A percentile compares a stretch with the other conserved stretches of the same genome.
Conservation (phyloP, 2,888 invertebrate species). For the Sipunculus nudus region DNA sequence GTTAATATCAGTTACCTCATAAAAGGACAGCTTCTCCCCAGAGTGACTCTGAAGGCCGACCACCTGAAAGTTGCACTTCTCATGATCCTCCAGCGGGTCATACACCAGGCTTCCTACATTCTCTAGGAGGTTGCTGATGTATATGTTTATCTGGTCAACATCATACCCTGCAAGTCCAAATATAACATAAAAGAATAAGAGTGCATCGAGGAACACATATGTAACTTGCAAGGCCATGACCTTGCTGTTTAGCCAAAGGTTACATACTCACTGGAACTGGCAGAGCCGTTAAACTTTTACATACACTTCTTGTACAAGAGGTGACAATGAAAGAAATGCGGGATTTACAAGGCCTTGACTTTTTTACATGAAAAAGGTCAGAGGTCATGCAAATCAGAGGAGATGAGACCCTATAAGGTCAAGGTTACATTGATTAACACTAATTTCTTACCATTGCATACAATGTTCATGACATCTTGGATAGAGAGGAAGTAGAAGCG, state of each 20-base stretch:
- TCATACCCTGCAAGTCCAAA: conserved; percentile 54
- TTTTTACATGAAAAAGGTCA: no score
- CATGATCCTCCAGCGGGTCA: conserved; percentile 54
- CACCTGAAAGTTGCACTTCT: conserved; percentile 53
- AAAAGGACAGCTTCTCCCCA: conserved; percentile 56
- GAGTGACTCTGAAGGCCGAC: conserved; percentile 55
- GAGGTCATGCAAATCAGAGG: no score
- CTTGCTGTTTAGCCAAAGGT: no score
- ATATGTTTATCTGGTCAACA: conserved; percentile 57
- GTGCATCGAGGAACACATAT: no score
- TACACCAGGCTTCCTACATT: conserved; percentile 59
- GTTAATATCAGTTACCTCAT: conserved; percentile 55
- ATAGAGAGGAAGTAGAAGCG: conserved; percentile 64
- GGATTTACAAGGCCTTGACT: no score
- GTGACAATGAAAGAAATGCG: no score
- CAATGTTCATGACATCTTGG: conserved; percentile 63
- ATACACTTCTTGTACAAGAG: no score
- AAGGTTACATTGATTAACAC: neutral
- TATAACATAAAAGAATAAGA: no score
- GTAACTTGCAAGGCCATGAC: no score
- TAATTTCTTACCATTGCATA: conserved; percentile 59
- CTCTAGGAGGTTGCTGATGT: conserved; percentile 63
- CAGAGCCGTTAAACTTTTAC: no score
- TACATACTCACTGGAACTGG: no score
- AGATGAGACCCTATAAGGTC: neutral